A percentile compares a stretch with the other conserved stretches of the same genome.
phyloP scores from a whole-genome alignment of 2,888 invertebrate genomes.

The Phaedon cochleariae region DNA sequence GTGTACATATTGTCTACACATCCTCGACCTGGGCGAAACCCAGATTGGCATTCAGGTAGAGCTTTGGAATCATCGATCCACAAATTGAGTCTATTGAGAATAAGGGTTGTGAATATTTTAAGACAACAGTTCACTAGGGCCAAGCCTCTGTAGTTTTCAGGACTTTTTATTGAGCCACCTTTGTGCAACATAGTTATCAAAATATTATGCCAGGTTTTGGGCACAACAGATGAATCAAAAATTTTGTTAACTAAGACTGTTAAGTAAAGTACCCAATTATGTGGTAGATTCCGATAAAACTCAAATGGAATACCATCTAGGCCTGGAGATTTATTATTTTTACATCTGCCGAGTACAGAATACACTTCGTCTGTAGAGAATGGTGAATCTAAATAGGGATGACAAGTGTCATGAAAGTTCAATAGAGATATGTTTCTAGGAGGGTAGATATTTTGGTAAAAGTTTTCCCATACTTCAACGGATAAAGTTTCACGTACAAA shows the following conservation, averaged over 20 bases:
- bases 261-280: not conserved
- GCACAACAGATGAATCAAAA: not conserved
- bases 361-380: too few relatives aligned
- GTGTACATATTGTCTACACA: too few relatives aligned
- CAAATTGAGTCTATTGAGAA: too few relatives aligned
- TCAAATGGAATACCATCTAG: too few relatives aligned
- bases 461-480: not conserved
- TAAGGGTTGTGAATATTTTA: conserved; percentile 4
- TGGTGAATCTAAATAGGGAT: not conserved
- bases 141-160: not conserved
- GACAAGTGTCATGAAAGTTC: not conserved
- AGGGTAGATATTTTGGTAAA: not conserved
- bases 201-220: conserved; percentile 4
- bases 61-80: not conserved
- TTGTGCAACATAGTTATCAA: not conserved
- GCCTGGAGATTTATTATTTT: too few relatives aligned
- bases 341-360: too few relatives aligned
- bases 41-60: not conserved
- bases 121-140: not conserved
- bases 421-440: not conserved
- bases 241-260: not conserved
- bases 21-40: too few relatives aligned
- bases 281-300: too few relatives aligned
- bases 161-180: not conserved
- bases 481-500: too few relatives aligned